Evolutionary conservation across 2,113 vertebrate genomes (phyloP).

Genomic region (Craseonycteris thonglongyai): DNA sequence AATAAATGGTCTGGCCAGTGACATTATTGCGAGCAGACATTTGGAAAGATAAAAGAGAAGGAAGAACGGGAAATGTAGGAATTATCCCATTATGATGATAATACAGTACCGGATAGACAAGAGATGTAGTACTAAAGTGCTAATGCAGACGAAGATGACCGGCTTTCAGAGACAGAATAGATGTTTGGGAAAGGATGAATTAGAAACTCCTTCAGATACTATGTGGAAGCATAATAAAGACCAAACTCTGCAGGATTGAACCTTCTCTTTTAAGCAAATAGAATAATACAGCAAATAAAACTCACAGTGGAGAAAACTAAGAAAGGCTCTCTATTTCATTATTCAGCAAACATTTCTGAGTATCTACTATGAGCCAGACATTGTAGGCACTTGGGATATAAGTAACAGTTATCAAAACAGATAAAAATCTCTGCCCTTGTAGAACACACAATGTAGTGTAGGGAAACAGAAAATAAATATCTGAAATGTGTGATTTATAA

Average conservation of each 20-base stretch:
- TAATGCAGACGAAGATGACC: background rate
- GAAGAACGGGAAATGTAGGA: background rate
- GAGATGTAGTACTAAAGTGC: background rate
- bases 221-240: background rate
- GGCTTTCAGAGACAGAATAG: background rate
- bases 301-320: background rate
- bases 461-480: background rate
- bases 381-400: background rate
- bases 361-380: background rate
- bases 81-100: background rate
- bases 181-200: background rate
- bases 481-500: background rate
- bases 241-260: background rate
- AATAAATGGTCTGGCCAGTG: background rate
- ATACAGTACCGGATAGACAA: background rate
- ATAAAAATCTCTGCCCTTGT: background rate
- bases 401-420: background rate
- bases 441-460: background rate
- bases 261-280: background rate
- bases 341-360: background rate
- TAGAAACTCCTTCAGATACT: background rate
- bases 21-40: background rate
- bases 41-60: background rate
- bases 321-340: background rate
- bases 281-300: background rate